Base-by-base conservation (phyloP, 92 coral and sea anemone species). In the Heliopora coerulea region DNA sequence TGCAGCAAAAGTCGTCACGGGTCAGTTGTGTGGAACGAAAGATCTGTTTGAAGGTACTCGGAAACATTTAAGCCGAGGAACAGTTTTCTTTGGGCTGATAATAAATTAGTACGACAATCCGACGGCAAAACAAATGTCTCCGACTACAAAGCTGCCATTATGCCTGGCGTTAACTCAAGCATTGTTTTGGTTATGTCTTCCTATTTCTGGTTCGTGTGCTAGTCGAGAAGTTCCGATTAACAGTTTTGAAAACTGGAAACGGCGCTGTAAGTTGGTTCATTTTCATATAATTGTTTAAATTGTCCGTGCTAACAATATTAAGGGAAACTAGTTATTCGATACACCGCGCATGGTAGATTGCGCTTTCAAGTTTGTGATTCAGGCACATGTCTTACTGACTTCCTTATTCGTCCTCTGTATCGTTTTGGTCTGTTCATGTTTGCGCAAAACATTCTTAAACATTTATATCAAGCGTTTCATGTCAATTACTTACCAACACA, bases 101-200 rank as follows among this genome's bases (percentile, higher is more conserved):
- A 46, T 15, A 46, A n/a, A 46, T 15, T 3, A 8, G 52, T 15
- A 15, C 10, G n/a, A 6, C 52, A 8, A 8, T 46, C 17, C 2
- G 15, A 46, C 15, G 52, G 12, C 52, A 15, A 46, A 46, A 15
- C 52, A 46, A 15, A 37, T 12, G 42, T 37, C 42, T 37, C 42
- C 42, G 12, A n/a, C n/a, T n/a, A 46, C 17, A 46, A 46, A 40
- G 20, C 21, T 67, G 59, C 23, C 26, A 18, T 0, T 18, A 20
- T 8, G 19, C 8, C 14, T 8, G 12, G 10, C 3, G 0, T 46
- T 67, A 33, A 0, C 19, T 0, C 74, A 21, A 67, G 41, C 35
- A 40, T 21, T 34, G 18, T 49, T 67, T 8, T 44, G 74, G 58
- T 67, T 67, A 17, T 33, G 14, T 11, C 58, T 67, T 27, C 40